These are phyloP conservation scores for Heterodera filipjevi DNA, from an alignment of 2,888 invertebrate species.

Conservation along the genomic window DNA sequence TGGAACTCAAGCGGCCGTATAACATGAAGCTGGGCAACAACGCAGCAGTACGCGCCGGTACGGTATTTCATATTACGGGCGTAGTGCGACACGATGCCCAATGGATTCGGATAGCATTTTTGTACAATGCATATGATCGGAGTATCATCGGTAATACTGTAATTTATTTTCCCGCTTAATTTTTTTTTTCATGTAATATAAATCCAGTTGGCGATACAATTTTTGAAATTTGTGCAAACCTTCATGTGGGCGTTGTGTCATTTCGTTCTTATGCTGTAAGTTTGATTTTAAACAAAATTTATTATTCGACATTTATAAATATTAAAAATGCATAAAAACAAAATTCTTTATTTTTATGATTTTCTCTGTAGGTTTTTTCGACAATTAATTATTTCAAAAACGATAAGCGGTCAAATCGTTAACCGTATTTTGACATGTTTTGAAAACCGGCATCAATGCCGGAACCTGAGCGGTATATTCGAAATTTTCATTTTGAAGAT, in stretches of 20 bases:
- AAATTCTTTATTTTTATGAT: too few species aligned
- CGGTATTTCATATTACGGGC: neutral
- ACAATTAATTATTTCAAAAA: too few species aligned
- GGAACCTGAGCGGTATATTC: too few species aligned
- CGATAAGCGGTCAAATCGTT: too few species aligned
- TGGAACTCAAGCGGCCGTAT: neutral
- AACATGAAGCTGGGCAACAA: neutral
- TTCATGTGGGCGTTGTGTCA: neutral
- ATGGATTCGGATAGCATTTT: neutral
- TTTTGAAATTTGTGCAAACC: neutral
- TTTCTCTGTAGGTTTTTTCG: too few species aligned
- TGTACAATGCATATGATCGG: neutral
- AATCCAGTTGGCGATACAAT: neutral
- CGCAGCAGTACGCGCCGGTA: neutral
- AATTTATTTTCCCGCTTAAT: neutral
- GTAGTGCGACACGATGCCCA: neutral
- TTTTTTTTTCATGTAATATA: too few species aligned
- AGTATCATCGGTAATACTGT: neutral
- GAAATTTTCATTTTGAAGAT: too few species aligned
- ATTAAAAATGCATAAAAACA: too few species aligned
- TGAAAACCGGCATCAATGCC: too few species aligned
- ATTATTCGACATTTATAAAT: too few species aligned
- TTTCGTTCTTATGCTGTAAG: neutral
- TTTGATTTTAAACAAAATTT: too few species aligned
- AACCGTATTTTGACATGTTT: too few species aligned